phyloP scores from a whole-genome alignment of 1,140 invertebrate species.

The Bombus pyrosoma region DNA sequence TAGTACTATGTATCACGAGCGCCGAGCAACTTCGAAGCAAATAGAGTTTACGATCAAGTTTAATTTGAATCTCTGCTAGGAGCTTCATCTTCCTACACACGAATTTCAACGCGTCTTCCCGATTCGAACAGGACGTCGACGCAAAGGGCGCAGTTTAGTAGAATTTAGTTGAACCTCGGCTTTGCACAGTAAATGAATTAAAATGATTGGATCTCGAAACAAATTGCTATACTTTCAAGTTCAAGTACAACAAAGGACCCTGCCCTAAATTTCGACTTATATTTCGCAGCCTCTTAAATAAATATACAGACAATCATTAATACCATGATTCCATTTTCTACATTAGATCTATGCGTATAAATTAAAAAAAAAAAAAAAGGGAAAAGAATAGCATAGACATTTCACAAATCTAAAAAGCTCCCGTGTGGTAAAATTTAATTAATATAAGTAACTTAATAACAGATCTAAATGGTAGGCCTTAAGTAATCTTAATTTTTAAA shows the following conservation, averaged over 20 bases:
- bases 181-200: slow-evolving; percentile 8
- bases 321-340: slow-evolving; percentile 13
- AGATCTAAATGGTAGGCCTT: slow-evolving; percentile 61
- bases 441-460: slow-evolving; percentile 59
- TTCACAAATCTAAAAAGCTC: slow-evolving; percentile 49
- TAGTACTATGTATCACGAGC: slow-evolving; percentile 3
- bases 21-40: background rate
- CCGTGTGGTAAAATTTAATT: slow-evolving; percentile 65
- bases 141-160: slow-evolving; percentile 22
- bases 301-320: background rate
- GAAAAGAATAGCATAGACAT: slow-evolving; percentile 40
- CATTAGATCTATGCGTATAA: slow-evolving; percentile 1
- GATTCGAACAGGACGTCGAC: background rate
- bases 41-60: background rate
- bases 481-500: slow-evolving; percentile 71
- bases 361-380: background rate
- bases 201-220: slow-evolving; percentile 41
- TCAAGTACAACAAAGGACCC: background rate
- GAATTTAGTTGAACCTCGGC: slow-evolving; percentile 12
- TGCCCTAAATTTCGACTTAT: background rate
- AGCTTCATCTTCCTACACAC: too few species aligned
- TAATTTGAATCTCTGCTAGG: background rate
- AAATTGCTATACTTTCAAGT: background rate
- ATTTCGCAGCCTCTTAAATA: slow-evolving; percentile 15
- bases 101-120: background rate